These are phyloP conservation scores for Aethina tumida DNA, from an alignment of 1,140 invertebrate species.

Conservation along the genomic window DNA sequence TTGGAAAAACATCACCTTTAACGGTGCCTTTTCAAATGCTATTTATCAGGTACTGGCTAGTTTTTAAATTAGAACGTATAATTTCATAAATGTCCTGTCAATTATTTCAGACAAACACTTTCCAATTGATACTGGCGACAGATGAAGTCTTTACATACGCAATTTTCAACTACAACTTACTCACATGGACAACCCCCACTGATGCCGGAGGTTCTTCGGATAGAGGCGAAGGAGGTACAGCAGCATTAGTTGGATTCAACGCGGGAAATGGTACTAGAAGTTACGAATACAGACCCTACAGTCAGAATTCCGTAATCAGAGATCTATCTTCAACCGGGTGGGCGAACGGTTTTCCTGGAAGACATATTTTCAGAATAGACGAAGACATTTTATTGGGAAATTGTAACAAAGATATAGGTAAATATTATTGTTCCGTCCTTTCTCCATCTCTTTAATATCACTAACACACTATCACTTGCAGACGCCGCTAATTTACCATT, in stretches of 20 bases:
- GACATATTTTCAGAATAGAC: slow-evolving; percentile 90
- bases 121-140: slow-evolving; percentile 86
- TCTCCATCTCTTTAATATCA: background rate
- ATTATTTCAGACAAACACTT: slow-evolving; percentile 75
- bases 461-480: slow-evolving; percentile 30
- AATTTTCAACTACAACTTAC: slow-evolving; percentile 86
- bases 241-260: slow-evolving; percentile 90
- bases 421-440: slow-evolving; percentile 18
- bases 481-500: slow-evolving; percentile 70
- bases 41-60: slow-evolving; percentile 56
- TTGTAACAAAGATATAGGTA: slow-evolving; percentile 82
- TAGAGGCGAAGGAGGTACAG: slow-evolving; percentile 73
- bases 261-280: slow-evolving; percentile 86
- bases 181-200: slow-evolving; percentile 85
- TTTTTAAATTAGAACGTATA: background rate
- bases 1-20: slow-evolving; percentile 92
- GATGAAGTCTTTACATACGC: slow-evolving; percentile 91
- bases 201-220: slow-evolving; percentile 83
- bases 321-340: slow-evolving; percentile 75
- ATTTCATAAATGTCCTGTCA: background rate
- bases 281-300: slow-evolving; percentile 85
- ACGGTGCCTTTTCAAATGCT: slow-evolving; percentile 74
- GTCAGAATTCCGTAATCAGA: slow-evolving; percentile 72
- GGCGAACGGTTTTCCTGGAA: slow-evolving; percentile 77
- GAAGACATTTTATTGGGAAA: slow-evolving; percentile 87